Percentiles rank a stretch among this genome's conserved stretches.
phyloP scores from a whole-genome alignment of 1,140 invertebrate genomes.

The Trialeurodes vaporariorum region DNA sequence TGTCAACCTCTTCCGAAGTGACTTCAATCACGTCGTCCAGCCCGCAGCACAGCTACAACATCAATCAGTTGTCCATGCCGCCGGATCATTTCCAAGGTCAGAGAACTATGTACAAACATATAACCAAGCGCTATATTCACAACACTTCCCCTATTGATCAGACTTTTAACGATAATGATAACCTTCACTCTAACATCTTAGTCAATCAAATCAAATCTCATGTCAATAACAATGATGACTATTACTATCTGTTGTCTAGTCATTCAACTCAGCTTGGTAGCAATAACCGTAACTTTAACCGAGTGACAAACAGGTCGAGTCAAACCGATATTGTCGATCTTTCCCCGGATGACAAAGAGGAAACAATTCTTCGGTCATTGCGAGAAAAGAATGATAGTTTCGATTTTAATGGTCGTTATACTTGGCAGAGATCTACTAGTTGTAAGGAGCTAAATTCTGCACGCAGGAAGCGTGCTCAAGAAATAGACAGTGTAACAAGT shows the following conservation, averaged over 20 bases:
- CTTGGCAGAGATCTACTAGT: slow-evolving; percentile 62
- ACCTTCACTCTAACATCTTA: no score
- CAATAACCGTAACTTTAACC: not conserved
- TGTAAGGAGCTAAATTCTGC: slow-evolving; percentile 37
- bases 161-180: not conserved
- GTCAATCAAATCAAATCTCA: not conserved
- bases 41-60: slow-evolving; percentile 13
- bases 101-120: not conserved
- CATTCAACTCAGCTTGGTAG: no score
- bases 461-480: not conserved
- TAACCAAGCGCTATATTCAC: not conserved
- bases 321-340: slow-evolving; percentile 24
- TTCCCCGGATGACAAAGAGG: not conserved
- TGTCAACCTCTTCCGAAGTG: slow-evolving; percentile 19
- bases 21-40: slow-evolving; percentile 19
- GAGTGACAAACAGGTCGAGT: slow-evolving; percentile 16
- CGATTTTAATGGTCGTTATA: slow-evolving; percentile 30
- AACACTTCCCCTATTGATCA: not conserved
- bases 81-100: not conserved
- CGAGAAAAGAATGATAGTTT: not conserved
- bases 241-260: not conserved
- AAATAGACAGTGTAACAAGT: not conserved
- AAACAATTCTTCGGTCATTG: not conserved
- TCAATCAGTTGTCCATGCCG: no score
- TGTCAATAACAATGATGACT: not conserved